Conservation (phyloP, 2,888 invertebrate species). For the Lymantria dispar region DNA sequence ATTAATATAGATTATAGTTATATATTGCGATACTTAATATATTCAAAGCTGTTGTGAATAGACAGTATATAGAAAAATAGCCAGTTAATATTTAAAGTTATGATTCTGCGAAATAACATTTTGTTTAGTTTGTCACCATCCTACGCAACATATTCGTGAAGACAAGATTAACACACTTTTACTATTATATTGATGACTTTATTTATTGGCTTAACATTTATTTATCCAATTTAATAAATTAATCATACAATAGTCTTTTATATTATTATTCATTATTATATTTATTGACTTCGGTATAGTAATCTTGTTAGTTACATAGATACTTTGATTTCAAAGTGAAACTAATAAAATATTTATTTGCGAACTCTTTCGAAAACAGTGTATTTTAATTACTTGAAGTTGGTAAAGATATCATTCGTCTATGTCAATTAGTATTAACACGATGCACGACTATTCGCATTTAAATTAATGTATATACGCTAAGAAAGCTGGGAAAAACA, state of each 20-base stretch:
- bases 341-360: not conserved
- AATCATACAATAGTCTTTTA: slow-evolving; percentile 8
- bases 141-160: slow-evolving; percentile 5
- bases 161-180: slow-evolving; percentile 15
- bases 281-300: not conserved
- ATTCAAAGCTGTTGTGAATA: not conserved
- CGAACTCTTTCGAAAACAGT: slow-evolving; percentile 18
- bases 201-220: slow-evolving; percentile 16
- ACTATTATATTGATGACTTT: slow-evolving; percentile 19
- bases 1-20: no score
- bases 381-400: slow-evolving; percentile 26
- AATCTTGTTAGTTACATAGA: slow-evolving; percentile 16
- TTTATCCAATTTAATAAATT: slow-evolving; percentile 5
- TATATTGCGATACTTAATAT: no score
- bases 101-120: not conserved
- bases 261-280: not conserved
- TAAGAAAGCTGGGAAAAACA: slow-evolving; percentile 52
- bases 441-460: slow-evolving; percentile 48
- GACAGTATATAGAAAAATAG: not conserved
- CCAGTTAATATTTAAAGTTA: not conserved
- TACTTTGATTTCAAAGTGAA: slow-evolving; percentile 4
- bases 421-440: slow-evolving; percentile 63
- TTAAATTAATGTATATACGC: slow-evolving; percentile 51
- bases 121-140: not conserved
- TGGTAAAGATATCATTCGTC: slow-evolving; percentile 51